Evolutionary conservation across 2,797 vertebrate genomes (phyloP).

Genomic region (Neosalanx taihuensis): DNA sequence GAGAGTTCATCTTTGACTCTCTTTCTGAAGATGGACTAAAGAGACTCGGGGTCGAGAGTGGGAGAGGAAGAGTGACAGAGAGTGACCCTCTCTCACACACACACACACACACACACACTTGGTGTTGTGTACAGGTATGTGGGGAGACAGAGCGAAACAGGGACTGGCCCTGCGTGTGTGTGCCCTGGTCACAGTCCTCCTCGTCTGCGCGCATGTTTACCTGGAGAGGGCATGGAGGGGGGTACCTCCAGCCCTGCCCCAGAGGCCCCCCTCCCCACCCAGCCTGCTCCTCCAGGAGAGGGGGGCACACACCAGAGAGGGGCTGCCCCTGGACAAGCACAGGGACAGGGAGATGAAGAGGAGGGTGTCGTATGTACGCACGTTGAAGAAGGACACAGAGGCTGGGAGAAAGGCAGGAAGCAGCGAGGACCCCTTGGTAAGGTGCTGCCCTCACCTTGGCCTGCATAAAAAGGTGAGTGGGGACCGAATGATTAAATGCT

Average conservation of each 20-base stretch:
- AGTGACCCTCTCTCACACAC: background rate
- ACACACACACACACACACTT: no score
- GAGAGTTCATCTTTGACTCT: background rate
- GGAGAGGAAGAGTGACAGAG: slow-evolving; percentile 9
- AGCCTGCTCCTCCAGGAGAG: slow-evolving; percentile 11
- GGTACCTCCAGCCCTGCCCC: slow-evolving; percentile 21
- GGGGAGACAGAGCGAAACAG: slow-evolving; percentile 49
- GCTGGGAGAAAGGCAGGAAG: slow-evolving; percentile 7
- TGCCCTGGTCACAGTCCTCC: slow-evolving; percentile 71
- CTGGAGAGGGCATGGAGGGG: slow-evolving; percentile 53
- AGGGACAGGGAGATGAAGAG: slow-evolving; percentile 50
- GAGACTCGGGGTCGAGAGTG: background rate
- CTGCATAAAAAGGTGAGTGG: slow-evolving; percentile 66
- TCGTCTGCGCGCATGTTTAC: slow-evolving; percentile 77
- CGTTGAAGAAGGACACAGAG: slow-evolving; percentile 37
- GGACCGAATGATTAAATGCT: background rate
- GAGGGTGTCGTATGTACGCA: slow-evolving; percentile 68
- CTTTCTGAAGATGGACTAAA: background rate
- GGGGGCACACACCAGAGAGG: background rate
- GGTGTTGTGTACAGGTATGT: slow-evolving; percentile 47
- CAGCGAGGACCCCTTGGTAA: slow-evolving; percentile 16
- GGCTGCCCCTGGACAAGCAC: background rate
- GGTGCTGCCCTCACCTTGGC: slow-evolving; percentile 46
- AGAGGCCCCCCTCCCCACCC: slow-evolving; percentile 12
- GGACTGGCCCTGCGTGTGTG: slow-evolving; percentile 68